These are phyloP conservation scores for Ispidina picta DNA, from an alignment of 2,797 vertebrate genomes.

Conservation along the genomic window DNA sequence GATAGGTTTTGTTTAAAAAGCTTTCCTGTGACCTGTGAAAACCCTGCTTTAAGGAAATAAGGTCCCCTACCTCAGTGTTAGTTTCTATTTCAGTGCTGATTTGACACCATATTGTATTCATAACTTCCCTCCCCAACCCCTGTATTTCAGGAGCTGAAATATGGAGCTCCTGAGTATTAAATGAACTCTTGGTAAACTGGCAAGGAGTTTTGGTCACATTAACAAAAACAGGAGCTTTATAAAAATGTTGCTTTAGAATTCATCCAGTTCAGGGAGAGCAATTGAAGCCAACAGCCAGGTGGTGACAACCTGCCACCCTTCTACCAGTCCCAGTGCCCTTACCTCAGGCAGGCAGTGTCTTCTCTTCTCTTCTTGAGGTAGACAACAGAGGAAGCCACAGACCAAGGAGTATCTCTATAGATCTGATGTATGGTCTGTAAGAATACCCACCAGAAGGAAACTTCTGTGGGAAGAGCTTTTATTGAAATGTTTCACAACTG, in stretches of 20 bases:
- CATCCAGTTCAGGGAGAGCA: not conserved
- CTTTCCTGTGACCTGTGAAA: not conserved
- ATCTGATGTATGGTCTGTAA: not conserved
- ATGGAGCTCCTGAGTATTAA: not conserved
- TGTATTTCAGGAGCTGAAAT: not conserved
- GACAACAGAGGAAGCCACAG: not conserved
- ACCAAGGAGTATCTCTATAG: not conserved
- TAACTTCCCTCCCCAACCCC: not conserved
- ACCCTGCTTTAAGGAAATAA: not conserved
- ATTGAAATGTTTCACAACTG: not conserved
- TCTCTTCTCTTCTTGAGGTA: not conserved
- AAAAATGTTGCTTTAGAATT: not conserved
- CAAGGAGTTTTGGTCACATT: not conserved
- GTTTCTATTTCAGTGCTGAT: not conserved
- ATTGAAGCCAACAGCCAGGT: not conserved
- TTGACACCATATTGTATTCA: not conserved
- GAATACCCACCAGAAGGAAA: not conserved
- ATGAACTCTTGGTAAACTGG: not conserved
- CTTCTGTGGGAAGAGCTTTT: not conserved
- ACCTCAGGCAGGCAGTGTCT: not conserved
- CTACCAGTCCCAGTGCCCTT: not conserved
- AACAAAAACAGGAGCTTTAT: not conserved
- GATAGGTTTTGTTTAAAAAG: not conserved
- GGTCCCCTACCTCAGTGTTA: not conserved
- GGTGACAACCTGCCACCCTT: not conserved